A percentile compares a stretch with the other conserved stretches of the same genome.
phyloP scores from a whole-genome alignment of 2,888 invertebrate genomes.

The Eupithecia centaureata region DNA sequence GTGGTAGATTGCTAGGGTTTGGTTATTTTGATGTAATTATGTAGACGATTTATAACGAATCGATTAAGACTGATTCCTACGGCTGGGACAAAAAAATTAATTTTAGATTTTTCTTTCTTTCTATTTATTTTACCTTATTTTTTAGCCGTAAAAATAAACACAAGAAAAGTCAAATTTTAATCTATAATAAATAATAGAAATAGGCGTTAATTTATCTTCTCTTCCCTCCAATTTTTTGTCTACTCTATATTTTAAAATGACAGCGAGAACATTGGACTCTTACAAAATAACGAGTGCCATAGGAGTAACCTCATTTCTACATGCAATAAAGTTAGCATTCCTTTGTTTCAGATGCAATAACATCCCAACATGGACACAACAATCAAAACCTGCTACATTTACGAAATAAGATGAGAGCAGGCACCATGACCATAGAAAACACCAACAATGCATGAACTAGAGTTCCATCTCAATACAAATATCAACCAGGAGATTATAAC shows the following conservation, averaged over 20 bases:
- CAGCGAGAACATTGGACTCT: no score
- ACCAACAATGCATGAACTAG: conserved; percentile 72
- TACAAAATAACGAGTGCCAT: background rate
- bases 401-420: conserved; percentile 76
- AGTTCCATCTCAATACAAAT: conserved; percentile 48
- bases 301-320: conserved; percentile 11
- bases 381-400: conserved; percentile 64
- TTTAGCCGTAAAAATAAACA: no score
- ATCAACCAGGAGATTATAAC: conserved; percentile 41
- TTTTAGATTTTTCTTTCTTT: background rate
- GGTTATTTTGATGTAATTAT: background rate
- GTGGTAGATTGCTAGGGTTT: background rate
- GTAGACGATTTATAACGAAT: background rate
- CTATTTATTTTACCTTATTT: no score
- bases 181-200: no score
- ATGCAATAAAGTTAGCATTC: background rate
- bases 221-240: no score
- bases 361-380: conserved; percentile 57
- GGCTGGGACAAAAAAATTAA: background rate
- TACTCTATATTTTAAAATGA: no score
- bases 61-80: background rate
- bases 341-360: conserved; percentile 65
- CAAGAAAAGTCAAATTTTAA: no score
- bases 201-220: no score
- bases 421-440: conserved; percentile 65